Evolutionary conservation across 1,140 invertebrate species (phyloP).

Genomic region (Heliconius nattereri): DNA sequence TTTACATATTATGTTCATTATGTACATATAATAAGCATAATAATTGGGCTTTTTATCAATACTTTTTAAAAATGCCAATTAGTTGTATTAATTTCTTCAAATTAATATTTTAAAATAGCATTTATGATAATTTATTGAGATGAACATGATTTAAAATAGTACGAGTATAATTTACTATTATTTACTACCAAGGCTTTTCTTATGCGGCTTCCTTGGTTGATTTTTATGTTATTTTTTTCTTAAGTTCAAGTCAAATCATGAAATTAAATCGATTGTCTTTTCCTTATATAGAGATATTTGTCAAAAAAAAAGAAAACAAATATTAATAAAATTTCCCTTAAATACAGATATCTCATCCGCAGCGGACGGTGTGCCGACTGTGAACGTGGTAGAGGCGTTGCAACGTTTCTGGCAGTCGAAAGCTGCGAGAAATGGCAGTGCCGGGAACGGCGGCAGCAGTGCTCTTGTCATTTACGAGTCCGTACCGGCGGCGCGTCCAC

Average conservation of each 20-base stretch:
- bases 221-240: no score
- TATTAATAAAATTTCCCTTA: conserved; percentile 10
- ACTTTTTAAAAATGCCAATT: no score
- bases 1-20: neutral
- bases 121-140: no score
- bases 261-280: neutral
- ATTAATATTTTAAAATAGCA: no score
- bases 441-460: conserved; percentile 85
- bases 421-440: conserved; percentile 91
- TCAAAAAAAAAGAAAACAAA: neutral
- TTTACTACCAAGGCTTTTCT: no score
- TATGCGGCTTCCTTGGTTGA: no score
- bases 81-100: no score
- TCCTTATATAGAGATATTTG: neutral
- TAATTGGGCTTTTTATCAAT: no score
- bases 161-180: no score
- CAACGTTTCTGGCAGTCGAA: conserved; percentile 99
- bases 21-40: neutral
- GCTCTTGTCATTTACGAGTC: conserved; percentile 97
- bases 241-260: no score
- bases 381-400: conserved; percentile 96
- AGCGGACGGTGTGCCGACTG: conserved; percentile 82
- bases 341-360: conserved; percentile 23
- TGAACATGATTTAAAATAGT: no score
- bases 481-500: conserved; percentile 92